phyloP scores from a whole-genome alignment of 2,888 invertebrate species.

The Brenthis ino region DNA sequence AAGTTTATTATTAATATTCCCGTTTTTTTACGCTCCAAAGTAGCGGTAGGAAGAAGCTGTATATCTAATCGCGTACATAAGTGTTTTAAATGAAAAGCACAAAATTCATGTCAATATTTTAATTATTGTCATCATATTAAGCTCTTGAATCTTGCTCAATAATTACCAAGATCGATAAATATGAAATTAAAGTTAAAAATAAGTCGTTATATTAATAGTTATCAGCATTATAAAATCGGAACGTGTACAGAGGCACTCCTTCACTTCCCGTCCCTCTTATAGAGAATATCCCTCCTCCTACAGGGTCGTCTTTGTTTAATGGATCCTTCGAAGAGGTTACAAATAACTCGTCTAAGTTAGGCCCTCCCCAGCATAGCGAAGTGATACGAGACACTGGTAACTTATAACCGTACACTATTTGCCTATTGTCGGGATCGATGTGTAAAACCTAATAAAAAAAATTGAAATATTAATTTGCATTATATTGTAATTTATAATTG shows the following conservation, averaged over 20 bases:
- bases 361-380: constrained; percentile 86
- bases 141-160: too few relatives aligned
- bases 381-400: constrained; percentile 83
- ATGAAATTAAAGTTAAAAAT: too few relatives aligned
- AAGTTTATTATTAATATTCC: too few relatives aligned
- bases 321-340: constrained; percentile 78
- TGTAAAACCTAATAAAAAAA: constrained; percentile 75
- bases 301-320: constrained; percentile 49
- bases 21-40: too few relatives aligned
- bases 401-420: constrained; percentile 72
- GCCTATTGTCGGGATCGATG: constrained; percentile 74
- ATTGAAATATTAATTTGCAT: neutral
- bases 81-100: too few relatives aligned
- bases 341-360: constrained; percentile 83
- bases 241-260: constrained; percentile 51
- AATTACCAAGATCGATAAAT: too few relatives aligned
- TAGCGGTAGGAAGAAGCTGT: too few relatives aligned
- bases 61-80: too few relatives aligned
- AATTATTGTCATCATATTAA: too few relatives aligned
- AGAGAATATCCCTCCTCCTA: constrained; percentile 66
- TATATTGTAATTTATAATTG: too few relatives aligned
- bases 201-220: constrained; percentile 47
- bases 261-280: constrained; percentile 59
- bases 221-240: constrained; percentile 62
- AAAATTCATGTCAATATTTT: too few relatives aligned